phyloP scores from a whole-genome alignment of 2,888 invertebrate species.

The Taenaris catops region DNA sequence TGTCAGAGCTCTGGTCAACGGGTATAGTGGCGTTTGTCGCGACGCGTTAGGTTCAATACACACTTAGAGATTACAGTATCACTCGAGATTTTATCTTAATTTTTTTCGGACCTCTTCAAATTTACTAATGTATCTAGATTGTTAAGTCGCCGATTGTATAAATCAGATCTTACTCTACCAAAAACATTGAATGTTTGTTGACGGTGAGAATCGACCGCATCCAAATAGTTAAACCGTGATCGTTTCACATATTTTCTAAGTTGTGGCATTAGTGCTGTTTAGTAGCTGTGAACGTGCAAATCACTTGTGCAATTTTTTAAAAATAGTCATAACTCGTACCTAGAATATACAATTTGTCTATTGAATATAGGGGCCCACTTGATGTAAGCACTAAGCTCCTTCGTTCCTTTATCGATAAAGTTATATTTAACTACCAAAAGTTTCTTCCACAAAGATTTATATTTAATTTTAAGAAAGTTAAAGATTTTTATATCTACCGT shows the following conservation, averaged over 20 bases:
- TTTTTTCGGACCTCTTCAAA: constrained; percentile 65
- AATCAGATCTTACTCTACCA: constrained; percentile 63
- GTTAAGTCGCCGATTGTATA: constrained; percentile 62
- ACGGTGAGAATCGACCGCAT: constrained; percentile 45
- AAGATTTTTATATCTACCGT: constrained; percentile 66
- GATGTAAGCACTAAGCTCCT: constrained; percentile 57
- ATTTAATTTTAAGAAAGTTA: constrained; percentile 70
- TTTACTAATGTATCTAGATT: constrained; percentile 68
- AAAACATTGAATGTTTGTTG: constrained; percentile 48
- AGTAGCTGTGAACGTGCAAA: constrained; percentile 76
- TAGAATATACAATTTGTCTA: constrained; percentile 75
- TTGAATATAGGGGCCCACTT: constrained; percentile 76
- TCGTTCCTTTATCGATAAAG: constrained; percentile 49
- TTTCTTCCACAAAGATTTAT: constrained; percentile 75
- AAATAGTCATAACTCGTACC: constrained; percentile 77
- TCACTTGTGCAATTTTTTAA: constrained; percentile 78
- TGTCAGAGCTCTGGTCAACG: constrained; percentile 43
- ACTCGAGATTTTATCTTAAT: constrained; percentile 70
- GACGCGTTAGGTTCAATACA: constrained; percentile 25
- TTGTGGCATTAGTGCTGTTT: constrained; percentile 62
- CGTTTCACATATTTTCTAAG: constrained; percentile 46
- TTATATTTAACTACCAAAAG: constrained; percentile 58
- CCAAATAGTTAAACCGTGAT: constrained; percentile 51
- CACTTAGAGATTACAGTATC: constrained; percentile 76
- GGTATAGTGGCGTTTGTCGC: constrained; percentile 46